These are phyloP conservation scores for Coreius guichenoti DNA, from an alignment of 2,797 vertebrate genomes.

Conservation along the genomic window DNA sequence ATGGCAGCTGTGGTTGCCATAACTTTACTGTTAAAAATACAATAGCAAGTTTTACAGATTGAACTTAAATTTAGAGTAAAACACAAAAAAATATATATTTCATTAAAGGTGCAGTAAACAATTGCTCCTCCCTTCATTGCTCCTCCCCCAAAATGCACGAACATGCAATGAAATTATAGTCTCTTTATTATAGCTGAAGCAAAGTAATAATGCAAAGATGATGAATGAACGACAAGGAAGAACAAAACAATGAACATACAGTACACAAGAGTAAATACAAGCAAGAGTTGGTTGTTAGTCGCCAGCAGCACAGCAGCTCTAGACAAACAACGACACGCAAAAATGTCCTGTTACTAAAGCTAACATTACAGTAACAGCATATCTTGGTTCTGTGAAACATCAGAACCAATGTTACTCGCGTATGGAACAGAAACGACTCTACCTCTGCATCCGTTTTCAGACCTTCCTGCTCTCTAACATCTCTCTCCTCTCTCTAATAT, in stretches of 20 bases:
- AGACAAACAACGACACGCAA: no score
- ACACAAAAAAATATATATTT: neutral
- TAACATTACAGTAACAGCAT: neutral
- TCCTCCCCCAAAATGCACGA: neutral
- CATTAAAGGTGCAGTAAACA: neutral
- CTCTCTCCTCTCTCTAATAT: no score
- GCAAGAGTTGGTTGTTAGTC: neutral
- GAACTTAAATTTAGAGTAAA: neutral
- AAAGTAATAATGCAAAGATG: neutral
- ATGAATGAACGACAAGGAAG: neutral
- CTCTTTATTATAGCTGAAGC: neutral
- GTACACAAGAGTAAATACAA: neutral
- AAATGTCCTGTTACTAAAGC: no score
- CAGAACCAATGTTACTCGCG: neutral
- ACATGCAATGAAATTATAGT: neutral
- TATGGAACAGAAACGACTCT: no score
- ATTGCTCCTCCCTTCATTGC: neutral
- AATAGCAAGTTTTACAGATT: neutral
- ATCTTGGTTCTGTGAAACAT: neutral
- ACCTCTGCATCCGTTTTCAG: no score
- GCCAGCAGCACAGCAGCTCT: no score
- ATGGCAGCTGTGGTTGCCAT: neutral
- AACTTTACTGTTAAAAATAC: neutral
- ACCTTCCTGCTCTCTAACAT: no score
- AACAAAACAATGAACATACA: neutral